Evolutionary conservation across 2,888 invertebrate species (phyloP), one percentile per base, ranked within the genome.

Genomic region (Aleiodes leptofemur): DNA sequence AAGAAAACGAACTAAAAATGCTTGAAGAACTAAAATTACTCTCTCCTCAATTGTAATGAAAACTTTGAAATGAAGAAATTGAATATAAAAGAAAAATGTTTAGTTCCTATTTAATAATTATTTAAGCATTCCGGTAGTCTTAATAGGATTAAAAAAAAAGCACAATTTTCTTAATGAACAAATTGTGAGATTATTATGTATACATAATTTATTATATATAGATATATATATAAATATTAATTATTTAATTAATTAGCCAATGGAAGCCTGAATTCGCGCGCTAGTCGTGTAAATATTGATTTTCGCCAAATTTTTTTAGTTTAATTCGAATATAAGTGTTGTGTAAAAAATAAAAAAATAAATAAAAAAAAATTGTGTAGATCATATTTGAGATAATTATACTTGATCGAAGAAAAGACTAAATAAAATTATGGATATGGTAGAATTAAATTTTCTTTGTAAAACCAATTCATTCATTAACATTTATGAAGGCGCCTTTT

Each of bases 231-330:
- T 34, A 59, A 34, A 14, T 51, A 51, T 34, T 59, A 59, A 34
- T 34, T 4, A 23, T 23, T 23, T 23, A 34, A 34, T 34, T 31
- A 59, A 59, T 59, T 59, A 59, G 59, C 59, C 59, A 59, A 59
- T 59, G 31, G 43, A 59, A 59, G 59, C 59, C 43, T 43, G 43
- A 43, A 43, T 43, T 43, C 59, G 59, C 59, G 59, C 59, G 59
- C 59, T 59, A 59, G 59, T 59, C 59, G 59, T 34, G 59, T 59
- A 59, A 59, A 59, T 59, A 59, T 59, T 59, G 34, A 59, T 59
- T 59, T 59, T 34, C 59, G 59, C 59, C 59, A 59, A 59, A 59
- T 59, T 59, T 34, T 23, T 34, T 59, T 59, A 59, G 59, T 57
- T 57, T 57, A 31, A 43, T 43, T 59, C 59, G 13, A 34, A 34